Percentiles rank a stretch among this genome's conserved stretches.
phyloP scores from a whole-genome alignment of 2,797 vertebrate species.

The Liparis tanakae region DNA sequence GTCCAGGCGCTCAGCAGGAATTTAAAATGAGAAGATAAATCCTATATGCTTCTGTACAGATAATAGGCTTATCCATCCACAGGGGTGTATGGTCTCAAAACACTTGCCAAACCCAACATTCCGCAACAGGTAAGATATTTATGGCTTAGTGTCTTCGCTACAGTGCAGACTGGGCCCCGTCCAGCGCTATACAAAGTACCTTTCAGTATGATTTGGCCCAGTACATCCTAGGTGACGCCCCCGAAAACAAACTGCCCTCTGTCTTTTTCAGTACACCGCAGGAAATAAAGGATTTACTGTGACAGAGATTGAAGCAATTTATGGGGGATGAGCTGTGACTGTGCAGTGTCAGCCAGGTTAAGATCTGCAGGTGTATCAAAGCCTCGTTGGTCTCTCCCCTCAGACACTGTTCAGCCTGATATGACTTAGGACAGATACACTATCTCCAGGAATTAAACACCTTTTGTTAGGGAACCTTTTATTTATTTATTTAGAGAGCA shows the following conservation, averaged over 20 bases:
- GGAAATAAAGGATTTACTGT: constrained; percentile 40
- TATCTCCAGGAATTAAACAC: not conserved
- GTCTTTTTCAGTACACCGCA: constrained; percentile 13
- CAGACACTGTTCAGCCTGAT: not conserved
- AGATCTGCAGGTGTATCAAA: constrained; percentile 52
- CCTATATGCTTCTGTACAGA: constrained; percentile 38
- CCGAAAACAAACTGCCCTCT: constrained; percentile 25
- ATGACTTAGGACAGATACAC: not conserved
- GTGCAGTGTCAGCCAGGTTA: constrained; percentile 35
- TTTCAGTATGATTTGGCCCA: constrained; percentile 38
- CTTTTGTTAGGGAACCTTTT: not conserved
- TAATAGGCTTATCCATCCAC: constrained; percentile 45
- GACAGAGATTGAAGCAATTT: constrained; percentile 43
- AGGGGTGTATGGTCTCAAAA: constrained; percentile 33
- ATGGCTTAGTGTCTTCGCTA: constrained; percentile 27
- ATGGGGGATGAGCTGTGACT: constrained; percentile 39
- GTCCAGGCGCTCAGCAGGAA: constrained; percentile 38
- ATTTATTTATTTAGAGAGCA: not conserved
- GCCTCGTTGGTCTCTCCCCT: constrained; percentile 34
- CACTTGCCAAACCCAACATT: constrained; percentile 61
- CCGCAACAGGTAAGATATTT: constrained; percentile 50
- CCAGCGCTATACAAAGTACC: constrained; percentile 35
- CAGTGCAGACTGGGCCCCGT: constrained; percentile 10
- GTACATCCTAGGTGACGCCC: constrained; percentile 20
- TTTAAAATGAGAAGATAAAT: constrained; percentile 60